Evolutionary conservation across 2,888 invertebrate genomes (phyloP).

Genomic region (Tuta absoluta): DNA sequence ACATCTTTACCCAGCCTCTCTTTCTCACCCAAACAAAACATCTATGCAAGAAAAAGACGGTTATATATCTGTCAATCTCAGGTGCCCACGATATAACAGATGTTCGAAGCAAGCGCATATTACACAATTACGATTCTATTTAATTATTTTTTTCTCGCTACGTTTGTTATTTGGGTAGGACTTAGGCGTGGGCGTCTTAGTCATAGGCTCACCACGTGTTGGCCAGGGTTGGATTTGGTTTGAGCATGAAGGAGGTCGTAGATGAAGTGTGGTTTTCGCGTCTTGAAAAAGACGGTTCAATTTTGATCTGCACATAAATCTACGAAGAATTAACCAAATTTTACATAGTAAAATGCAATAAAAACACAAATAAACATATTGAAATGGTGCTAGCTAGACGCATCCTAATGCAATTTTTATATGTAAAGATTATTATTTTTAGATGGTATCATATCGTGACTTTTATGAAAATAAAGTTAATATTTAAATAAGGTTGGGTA

Average conservation of each 20-base stretch:
- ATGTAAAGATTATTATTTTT: no score
- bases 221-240: neutral
- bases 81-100: slow-evolving; percentile 81
- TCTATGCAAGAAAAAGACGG: slow-evolving; percentile 47
- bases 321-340: no score
- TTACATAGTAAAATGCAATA: no score
- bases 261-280: no score
- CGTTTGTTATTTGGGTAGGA: slow-evolving; percentile 58
- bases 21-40: slow-evolving; percentile 12
- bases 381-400: no score
- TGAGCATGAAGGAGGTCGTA: neutral
- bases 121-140: slow-evolving; percentile 80
- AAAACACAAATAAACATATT: no score
- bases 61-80: slow-evolving; percentile 55
- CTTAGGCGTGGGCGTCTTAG: slow-evolving; percentile 63
- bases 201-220: slow-evolving; percentile 39
- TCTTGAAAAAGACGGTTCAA: no score
- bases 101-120: slow-evolving; percentile 74
- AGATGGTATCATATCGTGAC: no score
- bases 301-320: no score
- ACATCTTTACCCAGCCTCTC: slow-evolving; percentile 55
- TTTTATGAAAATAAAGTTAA: no score
- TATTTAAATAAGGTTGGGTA: no score
- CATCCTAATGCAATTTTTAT: no score
- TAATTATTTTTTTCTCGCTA: slow-evolving; percentile 74